Evolutionary conservation across 2,797 vertebrate genomes (phyloP), one percentile per base, ranked within the genome.

Genomic region (Petrocephalus schoutedeni): DNA sequence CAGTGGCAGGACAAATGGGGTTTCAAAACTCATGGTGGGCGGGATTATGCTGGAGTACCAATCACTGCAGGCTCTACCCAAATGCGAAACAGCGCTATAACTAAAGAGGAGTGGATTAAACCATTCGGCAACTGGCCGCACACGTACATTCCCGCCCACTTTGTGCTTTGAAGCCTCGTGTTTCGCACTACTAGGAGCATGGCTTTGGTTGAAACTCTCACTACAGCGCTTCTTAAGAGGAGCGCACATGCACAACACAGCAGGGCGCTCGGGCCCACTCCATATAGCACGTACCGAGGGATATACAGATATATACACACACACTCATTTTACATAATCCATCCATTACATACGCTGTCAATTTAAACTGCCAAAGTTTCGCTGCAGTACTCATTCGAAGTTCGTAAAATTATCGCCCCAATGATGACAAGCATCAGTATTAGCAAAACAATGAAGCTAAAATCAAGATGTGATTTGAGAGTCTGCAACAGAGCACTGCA

Each of bases 301-400:
- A 64, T 54, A 53, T 21, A 32, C 32, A 49, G 28, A 61, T 86
- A 51, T 85, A 85, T 85, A 57, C 10, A 86, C 85, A 86, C 58
- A 64, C 36, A 23, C 36, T n/a, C 85, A 36, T 32, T n/a, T 32
- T 54, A 8, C 83, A 85, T 36, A 83, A 23, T 49, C 19, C 21
- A n/a, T 49, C 49, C 45, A 82, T 83, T 53, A 83, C 80, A 53
- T 83, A 23, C n/a, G 0, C 49, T 83, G 80, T 53, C 45, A 83
- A 83, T 36, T 28, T 71, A 67, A 67, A 71, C 28, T 28, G 23
- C 32, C 23, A 67, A 77, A 74, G 16, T 74, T 74, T 74, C 49
- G 32, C 7, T 23, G 49, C 10, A 53, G 21, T 10, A 53, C 19
- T 5, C 4, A 1, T 21, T 83, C 49, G 12, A 49, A 19, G 80